Evolutionary conservation across 2,113 vertebrate genomes (phyloP).

Genomic region (Anarrhichthys ocellatus): DNA sequence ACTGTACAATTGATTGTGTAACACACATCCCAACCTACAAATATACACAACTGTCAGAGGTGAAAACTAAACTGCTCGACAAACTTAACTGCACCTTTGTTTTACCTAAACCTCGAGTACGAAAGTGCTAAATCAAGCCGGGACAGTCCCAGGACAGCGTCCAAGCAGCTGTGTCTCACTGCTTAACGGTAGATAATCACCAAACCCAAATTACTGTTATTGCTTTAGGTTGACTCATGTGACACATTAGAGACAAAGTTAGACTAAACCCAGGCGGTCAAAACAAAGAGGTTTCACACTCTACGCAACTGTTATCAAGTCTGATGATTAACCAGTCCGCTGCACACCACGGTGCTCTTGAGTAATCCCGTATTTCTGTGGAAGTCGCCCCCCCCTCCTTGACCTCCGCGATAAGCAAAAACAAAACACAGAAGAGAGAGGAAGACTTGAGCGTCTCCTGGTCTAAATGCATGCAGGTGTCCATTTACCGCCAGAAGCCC

Average conservation of each 20-base stretch:
- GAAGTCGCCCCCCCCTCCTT: conserved; percentile 41
- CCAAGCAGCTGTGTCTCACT: not conserved
- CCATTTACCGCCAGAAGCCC: conserved; percentile 35
- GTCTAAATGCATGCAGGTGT: conserved; percentile 21
- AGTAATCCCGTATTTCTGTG: conserved; percentile 32
- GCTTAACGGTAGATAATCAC: conserved; percentile 40
- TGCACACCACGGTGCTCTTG: conserved; percentile 45
- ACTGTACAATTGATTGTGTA: not conserved
- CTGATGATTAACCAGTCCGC: conserved; percentile 36
- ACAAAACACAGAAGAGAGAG: conserved; percentile 24
- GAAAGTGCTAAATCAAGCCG: not conserved
- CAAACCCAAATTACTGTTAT: conserved; percentile 60
- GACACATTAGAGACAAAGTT: conserved; percentile 50
- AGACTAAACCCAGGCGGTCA: conserved; percentile 28
- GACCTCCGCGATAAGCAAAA: conserved; percentile 54
- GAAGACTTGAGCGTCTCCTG: conserved; percentile 23
- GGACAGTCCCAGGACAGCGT: not conserved
- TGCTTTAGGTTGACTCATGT: conserved; percentile 38
- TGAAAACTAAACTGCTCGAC: not conserved
- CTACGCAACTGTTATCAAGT: conserved; percentile 36
- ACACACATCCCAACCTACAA: not conserved
- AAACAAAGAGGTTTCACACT: not conserved
- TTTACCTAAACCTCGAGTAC: fast-evolving
- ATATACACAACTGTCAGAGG: not conserved
- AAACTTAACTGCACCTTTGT: not conserved